Percentiles rank a stretch among this genome's conserved stretches.
Conservation (phyloP, 1,140 invertebrate species). For the Plutomurus gul region DNA sequence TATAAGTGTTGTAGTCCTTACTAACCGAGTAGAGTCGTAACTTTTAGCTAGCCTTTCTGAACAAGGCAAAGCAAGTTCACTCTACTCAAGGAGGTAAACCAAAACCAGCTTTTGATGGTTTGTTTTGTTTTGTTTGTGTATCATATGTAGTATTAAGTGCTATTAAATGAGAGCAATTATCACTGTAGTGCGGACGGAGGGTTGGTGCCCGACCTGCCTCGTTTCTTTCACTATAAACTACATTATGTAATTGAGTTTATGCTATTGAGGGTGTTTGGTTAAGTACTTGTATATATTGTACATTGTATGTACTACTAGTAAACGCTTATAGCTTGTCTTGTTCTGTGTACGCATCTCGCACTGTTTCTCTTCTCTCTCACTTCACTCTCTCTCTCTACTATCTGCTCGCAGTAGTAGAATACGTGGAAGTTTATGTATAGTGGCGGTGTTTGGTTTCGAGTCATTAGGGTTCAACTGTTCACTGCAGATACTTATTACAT, state of each 20-base stretch:
- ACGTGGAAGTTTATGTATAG: too few species aligned
- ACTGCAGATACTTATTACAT: neutral
- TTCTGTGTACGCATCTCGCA: neutral
- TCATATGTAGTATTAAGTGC: conserved; percentile 27
- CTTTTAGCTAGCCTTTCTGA: too few species aligned
- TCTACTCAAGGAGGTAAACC: conserved; percentile 18
- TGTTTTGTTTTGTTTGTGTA: conserved; percentile 25
- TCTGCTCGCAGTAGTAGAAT: too few species aligned
- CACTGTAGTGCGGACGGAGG: conserved; percentile 23
- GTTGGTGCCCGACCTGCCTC: conserved; percentile 25
- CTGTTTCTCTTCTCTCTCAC: neutral
- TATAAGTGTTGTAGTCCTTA: too few species aligned
- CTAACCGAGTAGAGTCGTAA: too few species aligned
- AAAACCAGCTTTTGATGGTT: conserved; percentile 24
- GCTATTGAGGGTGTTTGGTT: neutral
- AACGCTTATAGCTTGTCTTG: neutral
- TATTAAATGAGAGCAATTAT: conserved; percentile 30
- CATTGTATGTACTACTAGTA: too few species aligned
- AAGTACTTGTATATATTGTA: too few species aligned
- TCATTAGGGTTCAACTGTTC: conserved; percentile 3
- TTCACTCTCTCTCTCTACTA: neutral
- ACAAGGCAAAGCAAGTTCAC: too few species aligned
- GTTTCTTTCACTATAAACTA: conserved; percentile 25
- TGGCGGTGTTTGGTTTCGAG: neutral
- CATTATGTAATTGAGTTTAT: conserved; percentile 8